Evolutionary conservation across 2,888 invertebrate genomes (phyloP).

Genomic region (Seladonia tumulorum): DNA sequence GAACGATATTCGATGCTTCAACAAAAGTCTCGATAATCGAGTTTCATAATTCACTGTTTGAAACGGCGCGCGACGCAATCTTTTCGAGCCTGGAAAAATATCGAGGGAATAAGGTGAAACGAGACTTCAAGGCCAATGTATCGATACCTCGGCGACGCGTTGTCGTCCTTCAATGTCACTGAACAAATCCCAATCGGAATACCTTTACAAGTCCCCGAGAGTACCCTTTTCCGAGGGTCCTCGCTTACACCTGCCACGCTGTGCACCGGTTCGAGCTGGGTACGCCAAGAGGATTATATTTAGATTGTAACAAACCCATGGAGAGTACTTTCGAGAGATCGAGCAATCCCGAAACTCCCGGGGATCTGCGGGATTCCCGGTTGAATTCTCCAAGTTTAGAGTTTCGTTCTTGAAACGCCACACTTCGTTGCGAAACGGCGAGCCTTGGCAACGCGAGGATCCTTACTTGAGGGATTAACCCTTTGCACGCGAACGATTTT

Average conservation of each 20-base stretch:
- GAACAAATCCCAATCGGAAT: slow-evolving; percentile 26
- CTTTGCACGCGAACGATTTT: slow-evolving; percentile 1
- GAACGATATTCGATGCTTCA: neutral
- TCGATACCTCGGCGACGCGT: slow-evolving; percentile 3
- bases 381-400: neutral
- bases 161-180: slow-evolving; percentile 1
- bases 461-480: neutral
- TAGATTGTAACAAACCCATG: slow-evolving; percentile 23
- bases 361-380: neutral
- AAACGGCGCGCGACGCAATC: neutral
- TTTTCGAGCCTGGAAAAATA: neutral
- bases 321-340: slow-evolving; percentile 19
- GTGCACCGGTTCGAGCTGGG: neutral
- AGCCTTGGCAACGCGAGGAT: neutral
- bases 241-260: slow-evolving; percentile 18
- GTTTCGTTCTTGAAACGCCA: neutral
- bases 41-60: neutral
- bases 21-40: neutral
- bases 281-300: slow-evolving; percentile 22
- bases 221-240: slow-evolving; percentile 13
- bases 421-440: neutral
- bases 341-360: neutral
- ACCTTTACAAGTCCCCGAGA: slow-evolving; percentile 10
- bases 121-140: neutral
- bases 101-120: neutral